phyloP scores from a whole-genome alignment of 2,113 vertebrate species.

The Glaucidium brasilianum region DNA sequence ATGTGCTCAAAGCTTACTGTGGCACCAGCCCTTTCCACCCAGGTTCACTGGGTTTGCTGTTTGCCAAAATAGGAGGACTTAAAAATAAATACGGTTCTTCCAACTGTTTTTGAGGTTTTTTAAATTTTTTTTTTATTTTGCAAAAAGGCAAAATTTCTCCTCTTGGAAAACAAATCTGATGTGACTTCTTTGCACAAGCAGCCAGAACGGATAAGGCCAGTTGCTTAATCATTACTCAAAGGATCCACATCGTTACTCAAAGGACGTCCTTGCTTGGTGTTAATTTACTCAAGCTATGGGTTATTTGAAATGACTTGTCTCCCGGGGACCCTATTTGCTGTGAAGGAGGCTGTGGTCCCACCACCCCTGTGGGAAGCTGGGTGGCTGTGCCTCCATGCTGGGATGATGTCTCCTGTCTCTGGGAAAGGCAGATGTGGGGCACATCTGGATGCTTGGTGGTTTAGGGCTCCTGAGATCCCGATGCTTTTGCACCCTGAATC shows the following conservation, averaged over 20 bases:
- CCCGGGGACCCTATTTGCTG: background rate
- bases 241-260: background rate
- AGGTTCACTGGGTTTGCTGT: background rate
- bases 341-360: background rate
- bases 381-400: background rate
- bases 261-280: background rate
- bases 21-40: background rate
- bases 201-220: background rate
- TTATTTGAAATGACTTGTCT: background rate
- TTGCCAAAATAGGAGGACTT: background rate
- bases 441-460: background rate
- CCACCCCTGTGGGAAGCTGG: fast-evolving
- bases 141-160: background rate
- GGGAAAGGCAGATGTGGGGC: background rate
- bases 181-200: background rate
- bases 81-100: background rate
- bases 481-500: background rate
- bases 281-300: background rate
- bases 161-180: background rate
- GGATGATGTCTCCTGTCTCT: background rate
- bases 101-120: background rate
- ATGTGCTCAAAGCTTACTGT: background rate
- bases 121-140: background rate
- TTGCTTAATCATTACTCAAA: background rate
- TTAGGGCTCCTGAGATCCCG: background rate